These are phyloP conservation scores for Cyclura pinguis DNA, from an alignment of 2,797 vertebrate species.

Conservation along the genomic window DNA sequence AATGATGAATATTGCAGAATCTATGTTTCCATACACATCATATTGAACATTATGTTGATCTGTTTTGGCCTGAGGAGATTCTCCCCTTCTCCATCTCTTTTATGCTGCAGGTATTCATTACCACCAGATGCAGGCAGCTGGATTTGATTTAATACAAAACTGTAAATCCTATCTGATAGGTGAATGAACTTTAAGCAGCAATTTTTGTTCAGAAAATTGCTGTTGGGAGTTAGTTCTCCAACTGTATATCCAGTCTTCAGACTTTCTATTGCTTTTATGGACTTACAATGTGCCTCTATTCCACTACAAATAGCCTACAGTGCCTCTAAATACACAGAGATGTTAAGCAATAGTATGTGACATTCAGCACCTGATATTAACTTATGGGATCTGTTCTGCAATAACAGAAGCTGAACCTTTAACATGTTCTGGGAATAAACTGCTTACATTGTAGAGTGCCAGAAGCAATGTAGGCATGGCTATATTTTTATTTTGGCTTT, in stretches of 20 bases:
- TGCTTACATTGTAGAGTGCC: slow-evolving; percentile 23
- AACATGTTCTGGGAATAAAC: slow-evolving; percentile 38
- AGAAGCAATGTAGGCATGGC: slow-evolving; percentile 33
- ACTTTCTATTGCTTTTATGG: slow-evolving; percentile 50
- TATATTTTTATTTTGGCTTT: slow-evolving; percentile 39
- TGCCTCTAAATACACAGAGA: slow-evolving; percentile 47
- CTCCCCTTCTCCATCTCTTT: slow-evolving; percentile 9
- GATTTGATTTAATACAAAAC: slow-evolving; percentile 47
- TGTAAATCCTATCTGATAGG: slow-evolving; percentile 43
- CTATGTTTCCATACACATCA: neutral
- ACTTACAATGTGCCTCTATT: slow-evolving; percentile 18
- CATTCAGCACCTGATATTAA: slow-evolving; percentile 9
- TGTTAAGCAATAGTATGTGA: slow-evolving; percentile 19
- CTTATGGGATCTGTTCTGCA: slow-evolving; percentile 44
- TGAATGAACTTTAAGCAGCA: slow-evolving; percentile 55
- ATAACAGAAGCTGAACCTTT: slow-evolving; percentile 36
- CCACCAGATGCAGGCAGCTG: slow-evolving; percentile 14
- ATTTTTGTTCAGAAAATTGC: slow-evolving; percentile 62
- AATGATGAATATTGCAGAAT: slow-evolving; percentile 46
- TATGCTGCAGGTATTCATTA: slow-evolving; percentile 40
- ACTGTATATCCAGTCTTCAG: slow-evolving; percentile 38
- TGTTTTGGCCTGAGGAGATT: slow-evolving; percentile 27
- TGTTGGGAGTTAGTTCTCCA: slow-evolving; percentile 53
- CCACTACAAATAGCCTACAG: slow-evolving; percentile 39
- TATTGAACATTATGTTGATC: slow-evolving; percentile 21